Percentiles rank a stretch among this genome's conserved stretches.
These are phyloP conservation scores for Typhlichthys subterraneus DNA, from an alignment of 2,797 vertebrate genomes.

Conservation along the genomic window DNA sequence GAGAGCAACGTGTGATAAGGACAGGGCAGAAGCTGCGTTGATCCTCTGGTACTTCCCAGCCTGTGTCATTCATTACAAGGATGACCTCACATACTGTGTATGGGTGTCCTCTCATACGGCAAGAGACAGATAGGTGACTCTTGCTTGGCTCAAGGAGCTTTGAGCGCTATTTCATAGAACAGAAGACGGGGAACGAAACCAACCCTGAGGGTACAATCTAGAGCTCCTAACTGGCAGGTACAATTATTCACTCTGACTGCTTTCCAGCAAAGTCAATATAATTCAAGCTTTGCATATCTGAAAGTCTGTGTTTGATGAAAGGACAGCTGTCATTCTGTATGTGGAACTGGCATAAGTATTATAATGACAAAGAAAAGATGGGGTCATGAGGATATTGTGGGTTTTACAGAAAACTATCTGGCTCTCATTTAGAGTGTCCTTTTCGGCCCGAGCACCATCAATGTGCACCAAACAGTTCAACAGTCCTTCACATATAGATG, in stretches of 20 bases:
- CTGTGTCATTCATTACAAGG: slow-evolving; percentile 29
- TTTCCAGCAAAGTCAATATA: slow-evolving; percentile 49
- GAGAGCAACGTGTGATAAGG: slow-evolving; percentile 50
- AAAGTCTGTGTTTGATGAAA: slow-evolving; percentile 65
- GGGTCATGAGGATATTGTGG: slow-evolving; percentile 1
- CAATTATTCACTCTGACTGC: slow-evolving; percentile 50
- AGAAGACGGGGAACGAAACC: neutral
- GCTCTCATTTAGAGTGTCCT: slow-evolving; percentile 50
- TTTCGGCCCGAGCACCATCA: slow-evolving; percentile 30
- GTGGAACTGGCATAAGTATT: slow-evolving; percentile 57
- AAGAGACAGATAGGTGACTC: neutral
- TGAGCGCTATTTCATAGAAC: neutral
- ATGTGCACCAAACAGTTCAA: slow-evolving; percentile 47
- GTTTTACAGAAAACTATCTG: slow-evolving; percentile 57
- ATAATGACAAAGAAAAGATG: slow-evolving; percentile 58
- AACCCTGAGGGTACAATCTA: slow-evolving; percentile 18
- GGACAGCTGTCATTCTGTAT: slow-evolving; percentile 62
- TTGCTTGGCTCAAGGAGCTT: slow-evolving; percentile 8
- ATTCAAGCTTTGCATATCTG: slow-evolving; percentile 49
- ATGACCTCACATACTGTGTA: slow-evolving; percentile 45
- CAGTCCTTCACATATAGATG: slow-evolving; percentile 6
- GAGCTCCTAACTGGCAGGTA: slow-evolving; percentile 35
- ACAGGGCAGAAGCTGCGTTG: slow-evolving; percentile 32
- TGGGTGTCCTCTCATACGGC: neutral
- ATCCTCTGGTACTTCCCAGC: slow-evolving; percentile 39